Conservation (phyloP, 1,140 invertebrate genomes). For the Gonatopus flavifemur region DNA sequence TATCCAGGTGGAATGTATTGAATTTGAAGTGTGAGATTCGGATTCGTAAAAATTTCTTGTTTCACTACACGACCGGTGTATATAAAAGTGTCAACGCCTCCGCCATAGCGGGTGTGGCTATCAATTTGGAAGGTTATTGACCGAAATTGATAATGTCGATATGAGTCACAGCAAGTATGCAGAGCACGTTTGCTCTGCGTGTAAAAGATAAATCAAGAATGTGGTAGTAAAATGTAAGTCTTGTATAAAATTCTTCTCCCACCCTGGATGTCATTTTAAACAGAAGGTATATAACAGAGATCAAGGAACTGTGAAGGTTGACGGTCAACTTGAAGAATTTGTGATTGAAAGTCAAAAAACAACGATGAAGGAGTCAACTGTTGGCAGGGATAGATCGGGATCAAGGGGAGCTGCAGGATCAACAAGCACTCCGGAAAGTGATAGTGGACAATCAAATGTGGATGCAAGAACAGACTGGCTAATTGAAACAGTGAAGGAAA, state of each 20-base stretch:
- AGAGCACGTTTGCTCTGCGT: conserved; percentile 5
- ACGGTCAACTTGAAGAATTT: background rate
- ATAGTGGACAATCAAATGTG: no score
- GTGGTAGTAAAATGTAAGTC: background rate
- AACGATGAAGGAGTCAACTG: no score
- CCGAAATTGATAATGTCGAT: no score
- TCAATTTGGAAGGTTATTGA: no score
- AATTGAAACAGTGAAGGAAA: conserved; percentile 6
- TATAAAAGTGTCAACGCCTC: no score
- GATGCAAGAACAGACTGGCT: conserved; percentile 14
- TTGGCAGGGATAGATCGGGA: no score
- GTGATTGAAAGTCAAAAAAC: background rate
- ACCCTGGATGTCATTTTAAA: background rate
- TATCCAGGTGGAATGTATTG: no score
- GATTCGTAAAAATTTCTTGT: no score
- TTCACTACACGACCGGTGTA: no score
- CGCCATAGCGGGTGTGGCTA: no score
- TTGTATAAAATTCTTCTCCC: conserved; percentile 4
- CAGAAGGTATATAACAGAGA: conserved; percentile 3
- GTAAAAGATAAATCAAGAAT: conserved; percentile 8
- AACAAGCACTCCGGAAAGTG: background rate
- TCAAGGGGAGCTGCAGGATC: conserved; percentile 5
- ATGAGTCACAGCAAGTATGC: conserved; percentile 4
- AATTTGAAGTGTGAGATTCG: no score
- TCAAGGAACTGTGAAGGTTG: background rate